Conservation (phyloP, 2,797 vertebrate species). For the Octomys mimax region DNA sequence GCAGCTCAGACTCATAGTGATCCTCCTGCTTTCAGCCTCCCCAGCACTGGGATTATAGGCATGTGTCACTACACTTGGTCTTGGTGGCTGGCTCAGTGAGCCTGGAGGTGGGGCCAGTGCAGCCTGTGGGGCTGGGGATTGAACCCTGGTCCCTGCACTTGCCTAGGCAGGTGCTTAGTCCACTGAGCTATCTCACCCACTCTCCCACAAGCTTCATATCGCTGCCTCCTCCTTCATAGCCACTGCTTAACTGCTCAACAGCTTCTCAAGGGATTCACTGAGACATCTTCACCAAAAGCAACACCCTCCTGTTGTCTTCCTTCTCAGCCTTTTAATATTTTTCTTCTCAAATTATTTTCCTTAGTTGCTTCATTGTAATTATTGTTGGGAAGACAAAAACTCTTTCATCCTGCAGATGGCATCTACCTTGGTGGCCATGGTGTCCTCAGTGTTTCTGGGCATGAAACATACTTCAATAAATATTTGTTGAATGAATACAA, state of each 20-base stretch:
- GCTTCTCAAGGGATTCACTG: rapidly evolving
- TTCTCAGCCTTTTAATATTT: background rate
- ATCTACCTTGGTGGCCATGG: background rate
- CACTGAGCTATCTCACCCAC: no score
- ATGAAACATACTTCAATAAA: background rate
- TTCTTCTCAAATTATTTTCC: background rate
- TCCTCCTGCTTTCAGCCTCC: no score
- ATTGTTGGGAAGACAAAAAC: background rate
- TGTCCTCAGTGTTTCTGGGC: background rate
- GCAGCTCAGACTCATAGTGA: no score
- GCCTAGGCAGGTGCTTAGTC: no score
- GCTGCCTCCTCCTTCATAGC: background rate
- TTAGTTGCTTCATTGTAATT: background rate
- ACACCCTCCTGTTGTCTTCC: background rate
- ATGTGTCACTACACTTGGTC: no score
- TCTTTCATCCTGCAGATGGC: background rate
- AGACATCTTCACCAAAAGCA: background rate
- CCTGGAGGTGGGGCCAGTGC: no score
- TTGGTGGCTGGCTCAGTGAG: no score
- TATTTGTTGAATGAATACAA: background rate
- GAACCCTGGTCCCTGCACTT: no score
- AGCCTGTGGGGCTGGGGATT: no score
- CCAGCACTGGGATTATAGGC: no score
- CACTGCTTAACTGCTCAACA: background rate
- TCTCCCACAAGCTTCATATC: rapidly evolving